Base-by-base conservation (phyloP, 2,888 invertebrate species). In the Pachydiplax longipennis region DNA sequence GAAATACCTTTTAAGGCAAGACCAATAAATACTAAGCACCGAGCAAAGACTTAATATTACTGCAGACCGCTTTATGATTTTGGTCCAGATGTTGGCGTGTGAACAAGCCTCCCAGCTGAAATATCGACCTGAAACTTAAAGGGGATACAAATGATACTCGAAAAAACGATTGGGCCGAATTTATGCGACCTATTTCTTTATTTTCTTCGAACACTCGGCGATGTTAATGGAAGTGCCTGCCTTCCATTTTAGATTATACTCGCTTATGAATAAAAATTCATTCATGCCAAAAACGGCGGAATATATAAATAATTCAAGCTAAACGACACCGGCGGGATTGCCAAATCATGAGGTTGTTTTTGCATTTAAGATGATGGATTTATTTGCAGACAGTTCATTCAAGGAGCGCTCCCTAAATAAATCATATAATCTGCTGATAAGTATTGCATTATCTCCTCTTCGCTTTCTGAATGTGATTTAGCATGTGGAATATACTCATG, bases 81-180 rank as follows among this genome's bases (percentile, higher is more conserved):
- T 83, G 83, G 58, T 83, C 83, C 83, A 83, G 83, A 58, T 83
- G 83, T 53, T 83, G 25, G 58, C 83, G 53, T 35, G 83, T 35
- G 35, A 35, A 58, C 58, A 58, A 58, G 53, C 35, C 83, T 83
- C 31, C 83, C 83, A 83, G 83, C 58, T 53, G 83, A 83, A 83
- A 83, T 83, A 83, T 83, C 83, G 83, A 83, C 83, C 83, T 83
- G 58, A 22, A 58, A 31, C 53, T 83, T 83, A 58, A 83, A 83
- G 58, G 83, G 83, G 83, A 83, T 31, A 58, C 83, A 58, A 58
- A 83, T 83, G 83, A 58, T 35, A 58, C 58, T 18, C 58, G 35
- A 83, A 31, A 83, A 35, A 18, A 18, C 48, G 53, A 83, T 83
- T 31, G 83, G 58, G 31, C 35, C 25, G 48, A 44, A 82, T 48